phyloP scores from a whole-genome alignment of 2,797 vertebrate genomes.

The Karalla daura region DNA sequence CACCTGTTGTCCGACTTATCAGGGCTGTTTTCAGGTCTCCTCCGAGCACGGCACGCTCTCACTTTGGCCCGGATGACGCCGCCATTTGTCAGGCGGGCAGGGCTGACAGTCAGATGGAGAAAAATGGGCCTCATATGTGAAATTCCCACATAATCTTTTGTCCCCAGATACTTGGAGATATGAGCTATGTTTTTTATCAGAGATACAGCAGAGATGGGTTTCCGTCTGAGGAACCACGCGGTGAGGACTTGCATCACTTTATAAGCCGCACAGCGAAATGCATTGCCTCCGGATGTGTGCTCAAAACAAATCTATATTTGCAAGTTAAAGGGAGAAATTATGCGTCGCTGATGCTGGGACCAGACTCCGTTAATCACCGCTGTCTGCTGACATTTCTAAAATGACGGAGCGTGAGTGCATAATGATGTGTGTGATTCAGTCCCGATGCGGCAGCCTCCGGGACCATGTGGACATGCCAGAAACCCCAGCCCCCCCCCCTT shows the following conservation, averaged over 20 bases:
- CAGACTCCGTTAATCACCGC: too few species aligned
- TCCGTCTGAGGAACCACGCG: not conserved
- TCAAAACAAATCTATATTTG: not conserved
- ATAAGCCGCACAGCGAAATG: not conserved
- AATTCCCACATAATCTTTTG: not conserved
- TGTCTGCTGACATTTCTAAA: not conserved
- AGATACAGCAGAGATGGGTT: not conserved
- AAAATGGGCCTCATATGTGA: constrained; percentile 18
- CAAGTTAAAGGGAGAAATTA: not conserved
- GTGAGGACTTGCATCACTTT: not conserved
- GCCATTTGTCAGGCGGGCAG: constrained; percentile 29
- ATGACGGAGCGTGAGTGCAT: not conserved
- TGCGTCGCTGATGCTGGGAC: too few species aligned
- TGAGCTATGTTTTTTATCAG: constrained; percentile 5
- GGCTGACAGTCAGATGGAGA: constrained; percentile 21
- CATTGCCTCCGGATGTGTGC: not conserved
- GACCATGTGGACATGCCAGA: too few species aligned
- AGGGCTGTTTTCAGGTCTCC: constrained; percentile 20
- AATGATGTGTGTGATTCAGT: not conserved
- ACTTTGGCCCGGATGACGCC: constrained; percentile 9
- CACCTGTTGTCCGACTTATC: constrained; percentile 14
- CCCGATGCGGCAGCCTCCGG: too few species aligned
- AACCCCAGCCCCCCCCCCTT: too few species aligned
- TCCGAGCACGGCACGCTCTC: not conserved
- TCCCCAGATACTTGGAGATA: constrained; percentile 4